Percentiles rank a stretch among this genome's conserved stretches.
Conservation (phyloP, 2,113 vertebrate species). For the Phaethon lepturus region DNA sequence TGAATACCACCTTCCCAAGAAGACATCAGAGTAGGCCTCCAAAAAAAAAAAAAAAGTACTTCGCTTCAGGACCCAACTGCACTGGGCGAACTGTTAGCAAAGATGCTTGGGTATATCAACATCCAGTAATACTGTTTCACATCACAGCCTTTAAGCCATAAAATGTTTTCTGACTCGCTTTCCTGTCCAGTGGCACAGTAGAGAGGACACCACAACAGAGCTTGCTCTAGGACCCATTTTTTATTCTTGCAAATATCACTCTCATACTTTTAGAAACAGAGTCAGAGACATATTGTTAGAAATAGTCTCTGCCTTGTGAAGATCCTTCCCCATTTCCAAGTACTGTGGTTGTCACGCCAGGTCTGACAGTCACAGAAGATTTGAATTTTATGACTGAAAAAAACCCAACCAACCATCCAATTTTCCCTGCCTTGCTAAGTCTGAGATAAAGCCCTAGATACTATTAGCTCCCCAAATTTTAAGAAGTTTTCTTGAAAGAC, state of each 20-base stretch:
- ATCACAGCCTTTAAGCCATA: background rate
- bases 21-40: background rate
- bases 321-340: background rate
- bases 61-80: background rate
- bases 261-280: background rate
- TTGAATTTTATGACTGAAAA: background rate
- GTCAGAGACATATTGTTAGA: background rate
- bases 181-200: background rate
- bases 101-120: background rate
- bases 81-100: background rate
- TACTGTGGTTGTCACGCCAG: background rate
- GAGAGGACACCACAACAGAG: background rate
- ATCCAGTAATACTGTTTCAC: background rate
- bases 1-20: background rate
- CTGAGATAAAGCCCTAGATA: background rate
- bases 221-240: accelerated
- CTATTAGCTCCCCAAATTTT: background rate
- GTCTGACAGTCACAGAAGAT: background rate
- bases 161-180: background rate
- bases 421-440: background rate
- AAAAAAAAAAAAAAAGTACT: background rate
- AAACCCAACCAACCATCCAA: too few species aligned
- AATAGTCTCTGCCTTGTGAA: background rate
- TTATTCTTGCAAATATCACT: background rate
- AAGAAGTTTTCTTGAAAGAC: background rate